A percentile compares a stretch with the other conserved stretches of the same genome.
These are phyloP conservation scores for Exaiptasia diaphana DNA, from an alignment of 64 coral and sea anemone species.

Conservation along the genomic window DNA sequence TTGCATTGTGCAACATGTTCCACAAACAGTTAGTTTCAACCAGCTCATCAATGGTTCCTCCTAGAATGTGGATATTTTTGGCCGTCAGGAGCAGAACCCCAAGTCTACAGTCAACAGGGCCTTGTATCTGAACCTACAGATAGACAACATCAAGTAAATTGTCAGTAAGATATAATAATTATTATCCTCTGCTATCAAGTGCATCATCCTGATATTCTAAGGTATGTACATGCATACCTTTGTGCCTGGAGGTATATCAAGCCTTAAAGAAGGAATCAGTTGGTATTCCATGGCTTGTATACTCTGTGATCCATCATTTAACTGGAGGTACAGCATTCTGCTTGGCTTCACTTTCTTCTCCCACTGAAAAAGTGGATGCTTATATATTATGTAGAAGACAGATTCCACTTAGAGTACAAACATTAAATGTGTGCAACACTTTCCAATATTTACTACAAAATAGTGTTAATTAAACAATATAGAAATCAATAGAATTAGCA, in stretches of 20 bases:
- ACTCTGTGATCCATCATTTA: constrained; percentile 73
- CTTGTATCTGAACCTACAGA: constrained; percentile 58
- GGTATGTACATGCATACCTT: constrained; percentile 30
- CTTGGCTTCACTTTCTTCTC: constrained; percentile 67
- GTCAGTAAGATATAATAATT: neutral
- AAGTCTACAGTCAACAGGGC: constrained; percentile 34
- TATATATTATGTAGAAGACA: too few relatives aligned
- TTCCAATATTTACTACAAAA: too few relatives aligned
- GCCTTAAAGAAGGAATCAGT: constrained; percentile 39
- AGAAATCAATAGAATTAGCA: too few relatives aligned
- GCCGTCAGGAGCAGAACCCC: constrained; percentile 64
- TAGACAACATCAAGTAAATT: neutral
- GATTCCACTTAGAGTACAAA: too few relatives aligned
- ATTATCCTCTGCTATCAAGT: neutral
- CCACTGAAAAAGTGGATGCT: neutral
- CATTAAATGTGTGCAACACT: too few relatives aligned
- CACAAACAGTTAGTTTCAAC: constrained; percentile 64
- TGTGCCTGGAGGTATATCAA: constrained; percentile 70
- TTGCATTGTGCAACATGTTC: constrained; percentile 80
- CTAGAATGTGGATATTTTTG: constrained; percentile 35
- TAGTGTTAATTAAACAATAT: too few relatives aligned
- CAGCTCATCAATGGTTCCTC: constrained; percentile 56
- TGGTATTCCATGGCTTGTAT: constrained; percentile 90
- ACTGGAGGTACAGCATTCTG: constrained; percentile 73
- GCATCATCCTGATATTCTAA: neutral